Percentiles rank a stretch among this genome's conserved stretches.
These are phyloP conservation scores for Catostylus mosaicus DNA, from an alignment of 30 jellyfish, hydroid and myxozoan genomes.

Conservation along the genomic window DNA sequence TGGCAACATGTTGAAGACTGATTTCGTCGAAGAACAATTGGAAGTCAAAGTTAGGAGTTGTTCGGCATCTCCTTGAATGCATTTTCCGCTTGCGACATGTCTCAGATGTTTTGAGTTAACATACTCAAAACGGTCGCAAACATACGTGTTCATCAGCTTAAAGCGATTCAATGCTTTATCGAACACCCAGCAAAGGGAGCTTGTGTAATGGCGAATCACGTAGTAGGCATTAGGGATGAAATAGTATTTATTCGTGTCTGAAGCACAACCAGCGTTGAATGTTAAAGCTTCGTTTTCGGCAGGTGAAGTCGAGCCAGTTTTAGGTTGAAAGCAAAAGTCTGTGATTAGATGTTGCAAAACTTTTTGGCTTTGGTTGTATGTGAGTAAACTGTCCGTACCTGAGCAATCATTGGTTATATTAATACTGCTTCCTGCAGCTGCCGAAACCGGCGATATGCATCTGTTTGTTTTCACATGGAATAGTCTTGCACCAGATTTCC, in stretches of 20 bases:
- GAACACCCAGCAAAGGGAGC: constrained; percentile 3
- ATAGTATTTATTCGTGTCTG: constrained; percentile 5
- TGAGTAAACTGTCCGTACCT: constrained; percentile 43
- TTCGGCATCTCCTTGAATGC: neutral
- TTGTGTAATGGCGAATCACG: constrained; percentile 14
- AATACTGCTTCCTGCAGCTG: constrained; percentile 11
- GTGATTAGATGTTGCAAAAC: constrained; percentile 31
- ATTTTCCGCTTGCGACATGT: constrained; percentile 38
- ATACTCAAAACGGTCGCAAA: constrained; percentile 45
- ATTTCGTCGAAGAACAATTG: neutral
- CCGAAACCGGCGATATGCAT: constrained; percentile 9
- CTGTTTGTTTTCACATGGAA: constrained; percentile 39
- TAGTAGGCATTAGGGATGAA: constrained; percentile 34
- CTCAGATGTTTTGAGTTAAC: constrained; percentile 12
- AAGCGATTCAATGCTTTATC: neutral
- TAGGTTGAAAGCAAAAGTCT: constrained; percentile 40
- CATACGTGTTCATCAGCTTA: neutral
- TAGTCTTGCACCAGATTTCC: constrained; percentile 50
- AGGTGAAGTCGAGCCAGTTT: constrained; percentile 3
- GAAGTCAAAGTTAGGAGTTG: neutral
- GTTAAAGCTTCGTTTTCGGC: neutral
- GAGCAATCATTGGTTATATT: constrained; percentile 29
- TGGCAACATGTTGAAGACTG: neutral
- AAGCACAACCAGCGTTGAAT: neutral
- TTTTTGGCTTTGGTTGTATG: constrained; percentile 6